Evolutionary conservation across 2,888 invertebrate species (phyloP).

Genomic region (Hemithea aestivaria): DNA sequence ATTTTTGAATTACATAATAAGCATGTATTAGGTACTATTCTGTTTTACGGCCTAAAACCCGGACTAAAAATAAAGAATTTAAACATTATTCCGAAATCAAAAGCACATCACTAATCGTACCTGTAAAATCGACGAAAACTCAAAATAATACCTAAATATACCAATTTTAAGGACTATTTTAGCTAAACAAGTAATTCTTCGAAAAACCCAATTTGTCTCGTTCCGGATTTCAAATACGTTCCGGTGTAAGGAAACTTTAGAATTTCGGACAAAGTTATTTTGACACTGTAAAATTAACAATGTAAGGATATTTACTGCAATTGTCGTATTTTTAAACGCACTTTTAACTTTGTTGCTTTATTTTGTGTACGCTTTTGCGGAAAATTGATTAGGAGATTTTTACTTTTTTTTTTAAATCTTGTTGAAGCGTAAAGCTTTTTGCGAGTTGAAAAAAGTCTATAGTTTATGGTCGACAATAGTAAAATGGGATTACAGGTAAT

Average conservation of each 20-base stretch:
- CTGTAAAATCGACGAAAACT: not conserved
- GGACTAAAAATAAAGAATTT: too few relatives aligned
- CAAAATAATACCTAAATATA: constrained; percentile 17
- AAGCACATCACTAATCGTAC: too few relatives aligned
- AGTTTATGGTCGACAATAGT: too few relatives aligned
- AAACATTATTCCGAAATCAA: too few relatives aligned
- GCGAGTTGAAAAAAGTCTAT: too few relatives aligned
- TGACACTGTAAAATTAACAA: constrained; percentile 29
- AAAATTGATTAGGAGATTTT: constrained; percentile 58
- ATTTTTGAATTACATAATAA: too few relatives aligned
- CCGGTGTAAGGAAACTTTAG: constrained; percentile 54
- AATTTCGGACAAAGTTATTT: constrained; percentile 36
- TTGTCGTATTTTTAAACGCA: constrained; percentile 16
- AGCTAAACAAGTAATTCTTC: constrained; percentile 1
- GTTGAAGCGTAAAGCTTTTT: too few relatives aligned
- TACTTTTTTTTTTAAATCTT: constrained; percentile 7
- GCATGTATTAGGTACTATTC: too few relatives aligned
- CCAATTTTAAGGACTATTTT: constrained; percentile 10
- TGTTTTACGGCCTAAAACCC: too few relatives aligned
- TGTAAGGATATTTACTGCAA: constrained; percentile 16
- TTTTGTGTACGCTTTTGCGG: constrained; percentile 49
- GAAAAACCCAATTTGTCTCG: constrained; percentile 14
- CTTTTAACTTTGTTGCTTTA: constrained; percentile 29
- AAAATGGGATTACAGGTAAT: too few relatives aligned
- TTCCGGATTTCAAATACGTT: constrained; percentile 51